Base-by-base conservation (phyloP, 2,113 vertebrate species). In the Limanda limanda region DNA sequence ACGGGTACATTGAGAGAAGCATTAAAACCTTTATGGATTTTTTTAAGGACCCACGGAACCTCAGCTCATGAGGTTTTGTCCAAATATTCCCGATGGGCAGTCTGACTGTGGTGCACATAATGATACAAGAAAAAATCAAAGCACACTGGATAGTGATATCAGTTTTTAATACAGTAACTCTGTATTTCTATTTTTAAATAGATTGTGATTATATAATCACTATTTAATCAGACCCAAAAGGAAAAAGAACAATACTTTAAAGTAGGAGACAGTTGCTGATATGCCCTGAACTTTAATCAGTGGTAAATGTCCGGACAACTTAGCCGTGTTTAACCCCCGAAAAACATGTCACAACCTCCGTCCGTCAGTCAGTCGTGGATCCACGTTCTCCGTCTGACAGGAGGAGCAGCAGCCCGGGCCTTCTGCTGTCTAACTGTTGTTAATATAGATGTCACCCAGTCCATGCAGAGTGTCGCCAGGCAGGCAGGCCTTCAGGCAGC, bases 401-500 rank as follows among this genome's bases (percentile, higher is more conserved):
- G 59, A 68, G 67, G 66, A 21, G 21, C 71, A 67, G 83, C 64
- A 72, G 85, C 68, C 70, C 27, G 71, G 74, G 76, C 57, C 78
- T 67, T 74, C 31, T 66, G 78, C 85, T 68, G 75, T 59, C 61
- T 45, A 31, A 31, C 31, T 56, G 58, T 64, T 71, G 85, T 84
- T 90, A 82, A 93, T 90, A 82, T 79, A 92, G 89, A 92, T 81
- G 88, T 90, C 85, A 84, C 68, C 80, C 67, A 69, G 71, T 70
- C 56, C 83, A 64, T 71, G 85, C 78, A 72, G 84, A 82, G 76
- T 79, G 75, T 86, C 78, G 47, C 71, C 81, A 86, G 82, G 76
- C 85, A 81, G 79, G 61, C 71, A 63, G 88, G 87, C 91, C 86
- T 89, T 82, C 72, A 61, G 87, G 90, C 86, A 74, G 78, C 68